Evolutionary conservation across 1,140 invertebrate species (phyloP).

Genomic region (Neotoxoptera formosana): DNA sequence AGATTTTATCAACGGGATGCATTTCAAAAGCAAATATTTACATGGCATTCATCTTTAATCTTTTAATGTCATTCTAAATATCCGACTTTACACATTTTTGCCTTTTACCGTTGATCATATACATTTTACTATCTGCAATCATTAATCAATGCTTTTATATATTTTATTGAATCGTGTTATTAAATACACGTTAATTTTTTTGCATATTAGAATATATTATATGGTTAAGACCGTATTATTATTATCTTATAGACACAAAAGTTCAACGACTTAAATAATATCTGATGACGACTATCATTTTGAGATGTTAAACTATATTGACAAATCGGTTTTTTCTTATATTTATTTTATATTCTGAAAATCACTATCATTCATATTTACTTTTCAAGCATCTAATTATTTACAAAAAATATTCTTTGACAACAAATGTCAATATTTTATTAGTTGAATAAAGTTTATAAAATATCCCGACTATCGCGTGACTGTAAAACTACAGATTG

Average conservation of each 20-base stretch:
- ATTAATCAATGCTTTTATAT: background rate
- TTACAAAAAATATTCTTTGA: background rate
- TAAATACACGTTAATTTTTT: background rate
- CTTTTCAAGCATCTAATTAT: background rate
- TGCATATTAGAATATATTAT: background rate
- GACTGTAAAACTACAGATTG: background rate
- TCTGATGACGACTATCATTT: too few relatives aligned
- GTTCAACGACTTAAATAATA: too few relatives aligned
- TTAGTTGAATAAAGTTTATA: background rate
- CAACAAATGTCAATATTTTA: background rate
- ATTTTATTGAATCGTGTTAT: background rate
- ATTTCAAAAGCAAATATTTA: background rate
- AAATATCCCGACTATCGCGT: background rate
- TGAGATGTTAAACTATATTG: too few relatives aligned
- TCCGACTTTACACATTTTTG: background rate
- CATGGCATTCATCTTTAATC: background rate
- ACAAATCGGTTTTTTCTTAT: too few relatives aligned
- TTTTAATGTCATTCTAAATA: background rate
- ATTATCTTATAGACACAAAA: too few relatives aligned
- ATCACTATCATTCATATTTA: background rate
- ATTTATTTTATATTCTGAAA: background rate
- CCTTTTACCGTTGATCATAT: too few relatives aligned
- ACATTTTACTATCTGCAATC: too few relatives aligned
- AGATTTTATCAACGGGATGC: background rate
- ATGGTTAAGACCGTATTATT: too few relatives aligned